Evolutionary conservation across 2,888 invertebrate species (phyloP), one percentile per base, ranked within the genome.

Genomic region (Drosophila parthenogenetica): DNA sequence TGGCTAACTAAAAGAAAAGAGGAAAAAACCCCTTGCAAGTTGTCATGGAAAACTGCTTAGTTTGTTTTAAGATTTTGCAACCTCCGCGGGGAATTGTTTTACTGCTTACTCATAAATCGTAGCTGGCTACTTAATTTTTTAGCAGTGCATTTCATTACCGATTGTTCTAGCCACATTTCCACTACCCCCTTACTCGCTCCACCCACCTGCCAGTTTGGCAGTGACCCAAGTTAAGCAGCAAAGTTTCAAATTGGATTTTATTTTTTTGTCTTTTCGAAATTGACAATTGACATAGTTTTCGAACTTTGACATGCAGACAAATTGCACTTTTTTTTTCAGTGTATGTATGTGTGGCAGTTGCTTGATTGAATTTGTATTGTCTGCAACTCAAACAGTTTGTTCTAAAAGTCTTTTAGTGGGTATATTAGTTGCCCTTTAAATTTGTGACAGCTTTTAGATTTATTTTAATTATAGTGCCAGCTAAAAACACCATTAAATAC

Each of bases 61-160:
- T 77, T 77, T 77, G 51, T 68, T 69, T 59, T 46, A 70, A 77
- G 73, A 78, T 69, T 64, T 71, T 42, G 14, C 55, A 43, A 17
- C 39, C 49, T 39, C 40, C 51, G 39, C 45, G 32, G 32, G 43
- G 32, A 35, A 25, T 35, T 35, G 13, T 51, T 42, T 32, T 48
- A 32, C 59, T 42, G 53, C 25, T 69, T 54, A 19, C 69, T 70
- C 80, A 82, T 77, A 83, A 84, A 79, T 83, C 77, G 69, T 58
- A 25, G 43, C 14, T 50, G 45, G 72, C 72, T 85, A 71, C 79
- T 82, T 82, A 77, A 83, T 81, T 80, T 78, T 76, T 73, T 43
- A 83, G 64, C 53, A 77, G 58, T 69, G 49, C 69, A 72, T 72
- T 68, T 55, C 60, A 59, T 63, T 77, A 59, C 54, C 42, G 25